A percentile compares a stretch with the other conserved stretches of the same genome.
Conservation (phyloP, 1,140 invertebrate genomes). For the Zaprionus ornatus region DNA sequence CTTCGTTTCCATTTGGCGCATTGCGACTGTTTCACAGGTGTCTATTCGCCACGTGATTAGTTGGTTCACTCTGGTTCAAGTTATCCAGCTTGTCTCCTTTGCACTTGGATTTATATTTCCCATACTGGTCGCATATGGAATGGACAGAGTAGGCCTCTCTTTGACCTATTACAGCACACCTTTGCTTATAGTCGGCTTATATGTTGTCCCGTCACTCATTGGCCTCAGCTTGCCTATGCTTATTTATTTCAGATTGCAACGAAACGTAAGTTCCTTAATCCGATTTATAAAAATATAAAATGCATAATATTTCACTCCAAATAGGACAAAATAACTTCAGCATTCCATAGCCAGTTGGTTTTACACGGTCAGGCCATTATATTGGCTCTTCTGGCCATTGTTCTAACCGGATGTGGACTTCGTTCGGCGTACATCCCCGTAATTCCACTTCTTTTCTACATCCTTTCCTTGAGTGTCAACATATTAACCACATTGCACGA, state of each 20-base stretch:
- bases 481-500: constrained; percentile 59
- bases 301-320: neutral
- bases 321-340: constrained; percentile 48
- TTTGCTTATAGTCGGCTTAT: constrained; percentile 86
- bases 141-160: constrained; percentile 82
- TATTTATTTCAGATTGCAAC: constrained; percentile 76
- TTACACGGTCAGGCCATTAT: constrained; percentile 60
- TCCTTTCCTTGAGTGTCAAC: constrained; percentile 48
- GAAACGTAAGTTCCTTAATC: constrained; percentile 39
- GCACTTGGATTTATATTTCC: constrained; percentile 84
- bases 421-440: constrained; percentile 56
- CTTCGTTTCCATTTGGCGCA: constrained; percentile 77
- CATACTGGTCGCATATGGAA: constrained; percentile 84
- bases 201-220: constrained; percentile 65
- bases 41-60: constrained; percentile 35
- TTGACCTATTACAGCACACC: constrained; percentile 89
- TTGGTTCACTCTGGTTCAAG: constrained; percentile 50
- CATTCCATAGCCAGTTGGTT: constrained; percentile 54
- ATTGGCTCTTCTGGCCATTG: constrained; percentile 38
- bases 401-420: constrained; percentile 39
- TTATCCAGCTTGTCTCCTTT: constrained; percentile 58
- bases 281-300: neutral
- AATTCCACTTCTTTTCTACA: constrained; percentile 62
- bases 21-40: constrained; percentile 38
- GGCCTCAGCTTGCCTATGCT: constrained; percentile 49